Evolutionary conservation across 2,113 vertebrate genomes (phyloP).

Genomic region (Furnarius figulus): DNA sequence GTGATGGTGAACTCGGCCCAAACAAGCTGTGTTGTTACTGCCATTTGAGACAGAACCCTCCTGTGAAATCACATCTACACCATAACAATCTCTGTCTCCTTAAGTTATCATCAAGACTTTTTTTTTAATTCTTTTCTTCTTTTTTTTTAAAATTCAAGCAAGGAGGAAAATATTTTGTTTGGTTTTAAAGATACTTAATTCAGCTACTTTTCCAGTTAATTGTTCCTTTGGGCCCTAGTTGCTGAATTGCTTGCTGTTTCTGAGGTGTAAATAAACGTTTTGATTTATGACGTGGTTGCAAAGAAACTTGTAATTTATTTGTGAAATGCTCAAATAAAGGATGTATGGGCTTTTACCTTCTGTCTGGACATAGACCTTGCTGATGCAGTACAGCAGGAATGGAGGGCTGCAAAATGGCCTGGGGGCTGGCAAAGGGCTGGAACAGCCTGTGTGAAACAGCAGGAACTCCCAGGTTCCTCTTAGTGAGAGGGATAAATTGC

Average conservation of each 20-base stretch:
- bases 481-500: background rate
- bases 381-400: background rate
- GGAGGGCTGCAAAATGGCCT: background rate
- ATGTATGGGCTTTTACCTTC: constrained; percentile 67
- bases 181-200: constrained; percentile 24
- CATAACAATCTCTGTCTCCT: background rate
- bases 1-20: background rate
- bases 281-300: constrained; percentile 68
- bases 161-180: constrained; percentile 11
- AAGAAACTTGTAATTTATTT: constrained; percentile 76
- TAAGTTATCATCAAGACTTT: background rate
- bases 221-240: constrained; percentile 58
- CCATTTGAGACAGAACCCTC: background rate
- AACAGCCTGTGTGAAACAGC: background rate
- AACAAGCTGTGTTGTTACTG: background rate
- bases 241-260: constrained; percentile 64
- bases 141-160: background rate
- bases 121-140: background rate
- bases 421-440: background rate
- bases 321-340: constrained; percentile 74
- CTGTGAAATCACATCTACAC: background rate
- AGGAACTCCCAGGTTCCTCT: background rate
- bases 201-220: constrained; percentile 20
- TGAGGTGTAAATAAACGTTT: constrained; percentile 71
- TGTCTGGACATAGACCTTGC: constrained; percentile 20